Evolutionary conservation across 35 echinoderm and acorn worm genomes (phyloP), one percentile per base, ranked within the genome.

Genomic region (Chiridota heheva): DNA sequence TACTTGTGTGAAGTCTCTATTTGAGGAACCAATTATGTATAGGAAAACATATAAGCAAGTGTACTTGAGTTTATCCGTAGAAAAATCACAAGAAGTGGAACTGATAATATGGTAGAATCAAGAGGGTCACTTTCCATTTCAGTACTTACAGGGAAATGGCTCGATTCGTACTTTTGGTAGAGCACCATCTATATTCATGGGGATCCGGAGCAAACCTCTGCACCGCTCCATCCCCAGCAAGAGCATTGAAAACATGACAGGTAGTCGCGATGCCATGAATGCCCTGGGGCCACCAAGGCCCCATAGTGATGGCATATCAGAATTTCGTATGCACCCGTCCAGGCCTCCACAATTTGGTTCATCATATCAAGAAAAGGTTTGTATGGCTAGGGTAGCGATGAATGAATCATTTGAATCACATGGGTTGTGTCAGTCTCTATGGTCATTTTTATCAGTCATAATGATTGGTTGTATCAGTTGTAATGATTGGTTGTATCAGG

Each of bases 181-280:
- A 6, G 12, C 70, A 51, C 44, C 70, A 51, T 51, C 70, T 47
- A 74, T 45, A 32, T 74, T 51, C 70, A 42, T 32, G 13, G 44
- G 44, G 32, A 34, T 30, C 40, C 24, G 58, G 58, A 47, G 56
- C 70, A 49, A 47, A 30, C 70, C 70, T 74, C 17, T 74, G 25
- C 47, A 74, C 33, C 70, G 47, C 40, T 74, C 70, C 33, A 47
- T 47, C 28, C 58, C 58, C 58, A 60, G 58, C 48, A 41, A 74
- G 37, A 74, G 70, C 36, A 74, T 74, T 74, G 70, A 74, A 51
- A 74, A 74, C 70, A 74, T 74, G 70, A 74, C 56, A 47, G 70
- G 70, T 16, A 74, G 70, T 44, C 44, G 70, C 17, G 70, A 74
- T 24, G 70, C 70, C 41, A 74, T 74, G 70, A 51, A 25, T 36